Evolutionary conservation across 2,797 vertebrate species (phyloP).

Genomic region (Gallinago nigripennis): DNA sequence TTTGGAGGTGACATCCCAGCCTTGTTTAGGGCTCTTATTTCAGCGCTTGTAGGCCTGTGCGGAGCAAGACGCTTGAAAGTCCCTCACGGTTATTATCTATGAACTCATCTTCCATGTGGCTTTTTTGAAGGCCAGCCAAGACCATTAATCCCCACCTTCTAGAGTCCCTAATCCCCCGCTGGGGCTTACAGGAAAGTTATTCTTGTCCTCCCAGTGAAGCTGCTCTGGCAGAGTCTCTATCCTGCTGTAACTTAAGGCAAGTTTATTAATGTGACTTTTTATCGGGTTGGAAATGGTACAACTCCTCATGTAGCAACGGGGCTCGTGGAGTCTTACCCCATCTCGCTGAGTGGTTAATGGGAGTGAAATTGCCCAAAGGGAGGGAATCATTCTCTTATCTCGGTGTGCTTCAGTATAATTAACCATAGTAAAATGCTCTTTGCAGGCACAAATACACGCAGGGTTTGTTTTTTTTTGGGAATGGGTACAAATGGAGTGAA

Average conservation of each 20-base stretch:
- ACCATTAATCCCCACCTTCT: constrained; percentile 59
- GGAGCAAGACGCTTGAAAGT: neutral
- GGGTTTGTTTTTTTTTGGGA: rapidly evolving
- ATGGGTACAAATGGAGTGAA: neutral
- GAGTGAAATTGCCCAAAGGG: neutral
- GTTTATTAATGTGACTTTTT: constrained; percentile 43
- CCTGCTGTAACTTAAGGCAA: constrained; percentile 24
- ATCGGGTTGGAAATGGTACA: neutral
- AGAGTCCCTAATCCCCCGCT: constrained; percentile 51
- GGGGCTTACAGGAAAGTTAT: constrained; percentile 55
- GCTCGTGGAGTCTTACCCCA: neutral
- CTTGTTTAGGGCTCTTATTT: neutral
- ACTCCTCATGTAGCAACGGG: neutral
- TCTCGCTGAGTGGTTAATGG: neutral
- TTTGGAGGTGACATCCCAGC: neutral
- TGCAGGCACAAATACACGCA: rapidly evolving
- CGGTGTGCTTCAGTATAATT: neutral
- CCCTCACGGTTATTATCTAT: constrained; percentile 44
- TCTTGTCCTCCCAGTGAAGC: constrained; percentile 20
- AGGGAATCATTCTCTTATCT: neutral
- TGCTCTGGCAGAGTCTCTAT: neutral
- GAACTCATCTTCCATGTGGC: constrained; percentile 64
- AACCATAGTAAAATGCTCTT: rapidly evolving
- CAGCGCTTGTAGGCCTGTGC: neutral
- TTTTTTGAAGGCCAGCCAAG: constrained; percentile 50